Conservation (phyloP, 2,797 vertebrate genomes). For the Moxostoma hubbsi region DNA sequence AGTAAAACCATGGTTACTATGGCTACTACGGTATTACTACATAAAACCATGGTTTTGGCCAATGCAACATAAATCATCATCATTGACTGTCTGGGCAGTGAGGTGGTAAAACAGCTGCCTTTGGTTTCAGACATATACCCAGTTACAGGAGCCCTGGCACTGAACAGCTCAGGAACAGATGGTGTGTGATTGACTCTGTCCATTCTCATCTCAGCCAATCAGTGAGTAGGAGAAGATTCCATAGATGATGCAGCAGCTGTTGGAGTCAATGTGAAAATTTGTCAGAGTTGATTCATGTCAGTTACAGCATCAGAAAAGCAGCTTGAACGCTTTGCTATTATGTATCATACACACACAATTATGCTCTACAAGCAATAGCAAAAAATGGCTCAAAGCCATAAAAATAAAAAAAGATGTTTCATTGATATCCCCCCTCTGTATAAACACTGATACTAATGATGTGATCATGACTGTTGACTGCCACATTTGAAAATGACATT, state of each 20-base stretch:
- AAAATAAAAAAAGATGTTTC: neutral
- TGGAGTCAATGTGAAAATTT: neutral
- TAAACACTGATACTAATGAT: neutral
- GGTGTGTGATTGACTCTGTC: constrained; percentile 4
- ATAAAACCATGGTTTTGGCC: no score
- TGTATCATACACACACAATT: neutral
- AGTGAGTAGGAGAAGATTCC: neutral
- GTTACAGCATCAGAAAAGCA: neutral
- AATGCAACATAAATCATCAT: no score
- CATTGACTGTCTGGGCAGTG: no score
- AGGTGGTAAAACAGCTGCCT: no score
- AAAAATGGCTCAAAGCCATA: neutral
- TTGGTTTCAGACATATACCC: no score
- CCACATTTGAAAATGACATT: constrained; percentile 16
- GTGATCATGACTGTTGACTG: neutral
- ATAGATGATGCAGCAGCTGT: constrained; percentile 4
- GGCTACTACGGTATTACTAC: no score
- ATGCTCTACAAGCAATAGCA: neutral
- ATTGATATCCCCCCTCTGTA: neutral
- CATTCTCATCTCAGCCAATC: constrained; percentile 10
- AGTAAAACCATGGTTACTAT: no score
- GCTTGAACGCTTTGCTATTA: neutral
- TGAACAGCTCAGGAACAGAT: neutral
- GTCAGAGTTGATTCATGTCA: constrained; percentile 3
- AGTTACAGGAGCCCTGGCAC: neutral